Evolutionary conservation across 2,888 invertebrate species (phyloP), one percentile per base, ranked within the genome.

Genomic region (Sminthurinus aureus): DNA sequence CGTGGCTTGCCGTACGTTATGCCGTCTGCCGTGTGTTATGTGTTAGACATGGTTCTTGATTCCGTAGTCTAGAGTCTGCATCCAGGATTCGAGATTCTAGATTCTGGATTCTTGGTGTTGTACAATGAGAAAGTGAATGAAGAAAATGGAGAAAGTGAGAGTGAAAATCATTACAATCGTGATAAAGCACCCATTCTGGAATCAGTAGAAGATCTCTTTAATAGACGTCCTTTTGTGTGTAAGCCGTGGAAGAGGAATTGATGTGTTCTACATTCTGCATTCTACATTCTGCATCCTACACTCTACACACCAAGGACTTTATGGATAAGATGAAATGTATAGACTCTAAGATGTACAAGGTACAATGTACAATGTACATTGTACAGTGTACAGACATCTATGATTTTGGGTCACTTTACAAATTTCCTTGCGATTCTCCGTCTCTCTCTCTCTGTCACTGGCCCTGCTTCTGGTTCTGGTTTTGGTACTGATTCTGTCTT

Each of bases 111-210:
- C 2, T 71, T 15, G 71, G 22, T 20, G 26, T 24, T 74, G 51
- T 50, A 20, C 0, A 51, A 26, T 50, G 51, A 51, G 52, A 50
- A 75, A 3, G 73, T 24, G 76, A 58, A 51, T 38, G 18, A 58
- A 18, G 58, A 58, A 76, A 76, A 9, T 22, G 22, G 22, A 22
- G 51, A 24, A 58, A 76, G 26, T 50, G 20, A 79, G 84, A 81
- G 83, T 83, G 84, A 85, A 69, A 82, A 84, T 84, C 71, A 81
- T 84, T 80, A 77, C 85, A 85, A 83, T 86, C 87, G 87, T 87
- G 87, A 87, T 85, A 85, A 87, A 87, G 86, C 85, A 82, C 82
- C 85, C 84, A 84, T 86, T 87, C 84, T 75, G 80, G 80, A 85
- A 86, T 87, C 86, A 77, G 76, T 51, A 83, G 77, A 81, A 85